Evolutionary conservation across 2,113 vertebrate species (phyloP).

Genomic region (Cichladusa arquata): DNA sequence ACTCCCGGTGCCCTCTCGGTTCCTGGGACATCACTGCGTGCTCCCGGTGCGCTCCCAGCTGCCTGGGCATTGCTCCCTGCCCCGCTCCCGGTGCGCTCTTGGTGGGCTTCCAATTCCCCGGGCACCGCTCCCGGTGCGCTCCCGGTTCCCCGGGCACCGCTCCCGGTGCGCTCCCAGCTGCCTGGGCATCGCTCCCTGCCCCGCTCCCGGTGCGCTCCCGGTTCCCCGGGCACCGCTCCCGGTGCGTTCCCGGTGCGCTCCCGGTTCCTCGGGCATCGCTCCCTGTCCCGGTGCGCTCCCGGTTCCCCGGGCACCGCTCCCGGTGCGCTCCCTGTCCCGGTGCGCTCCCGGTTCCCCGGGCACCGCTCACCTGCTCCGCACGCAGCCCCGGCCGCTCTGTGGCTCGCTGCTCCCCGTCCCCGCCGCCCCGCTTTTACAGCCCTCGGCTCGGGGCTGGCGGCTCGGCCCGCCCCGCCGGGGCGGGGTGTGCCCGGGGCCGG

Average conservation of each 20-base stretch:
- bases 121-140: background rate
- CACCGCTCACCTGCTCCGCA: background rate
- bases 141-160: fast-evolving
- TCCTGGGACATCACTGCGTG: background rate
- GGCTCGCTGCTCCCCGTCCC: background rate
- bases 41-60: background rate
- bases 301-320: background rate
- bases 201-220: background rate
- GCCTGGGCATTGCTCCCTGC: too few species aligned
- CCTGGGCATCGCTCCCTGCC: background rate
- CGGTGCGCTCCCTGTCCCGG: background rate
- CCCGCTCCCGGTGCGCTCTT: background rate
- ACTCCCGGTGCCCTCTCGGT: background rate
- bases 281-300: background rate
- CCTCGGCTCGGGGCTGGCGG: background rate
- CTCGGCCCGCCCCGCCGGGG: conserved; percentile 33
- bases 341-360: background rate
- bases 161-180: background rate
- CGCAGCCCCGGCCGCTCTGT: background rate
- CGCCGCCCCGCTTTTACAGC: background rate
- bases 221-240: background rate
- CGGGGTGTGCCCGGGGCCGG: background rate
- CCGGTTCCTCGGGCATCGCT: background rate
- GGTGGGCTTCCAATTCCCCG: too few species aligned
- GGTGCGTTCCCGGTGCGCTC: background rate